phyloP scores from a whole-genome alignment of 2,797 vertebrate genomes.

The Lycodopsis pacificus region DNA sequence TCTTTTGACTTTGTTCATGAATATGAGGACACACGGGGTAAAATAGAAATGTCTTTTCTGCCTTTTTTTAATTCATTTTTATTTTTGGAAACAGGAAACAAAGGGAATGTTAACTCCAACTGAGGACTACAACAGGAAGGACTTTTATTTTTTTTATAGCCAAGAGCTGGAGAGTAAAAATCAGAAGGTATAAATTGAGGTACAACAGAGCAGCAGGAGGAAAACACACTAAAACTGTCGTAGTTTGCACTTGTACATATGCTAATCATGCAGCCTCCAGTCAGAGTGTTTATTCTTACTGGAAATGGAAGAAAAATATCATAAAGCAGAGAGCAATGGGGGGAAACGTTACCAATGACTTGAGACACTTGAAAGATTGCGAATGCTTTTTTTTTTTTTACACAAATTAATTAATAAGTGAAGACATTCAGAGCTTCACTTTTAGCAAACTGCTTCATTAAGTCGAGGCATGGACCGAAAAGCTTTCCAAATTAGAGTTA shows the following conservation, averaged over 20 bases:
- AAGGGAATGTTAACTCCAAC: slow-evolving; percentile 53
- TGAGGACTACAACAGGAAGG: slow-evolving; percentile 33
- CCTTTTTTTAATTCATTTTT: slow-evolving; percentile 46
- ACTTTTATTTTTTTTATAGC: slow-evolving; percentile 50
- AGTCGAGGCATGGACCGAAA: slow-evolving; percentile 46
- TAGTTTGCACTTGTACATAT: slow-evolving; percentile 26
- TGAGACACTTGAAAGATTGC: slow-evolving; percentile 24
- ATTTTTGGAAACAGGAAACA: slow-evolving; percentile 51
- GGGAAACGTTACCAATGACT: slow-evolving; percentile 28
- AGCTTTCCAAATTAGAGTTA: slow-evolving; percentile 58
- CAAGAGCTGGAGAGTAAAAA: slow-evolving; percentile 39
- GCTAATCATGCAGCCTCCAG: slow-evolving; percentile 44
- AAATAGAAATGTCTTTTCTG: slow-evolving; percentile 18
- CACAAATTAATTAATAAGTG: slow-evolving; percentile 56
- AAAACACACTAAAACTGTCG: slow-evolving; percentile 36
- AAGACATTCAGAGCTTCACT: slow-evolving; percentile 49
- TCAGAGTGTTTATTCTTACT: slow-evolving; percentile 28
- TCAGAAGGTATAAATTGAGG: slow-evolving; percentile 62
- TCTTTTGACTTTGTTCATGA: background rate
- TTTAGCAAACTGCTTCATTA: slow-evolving; percentile 65
- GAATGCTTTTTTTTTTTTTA: slow-evolving; percentile 29
- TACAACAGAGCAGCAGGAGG: slow-evolving; percentile 66
- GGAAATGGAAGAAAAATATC: slow-evolving; percentile 29
- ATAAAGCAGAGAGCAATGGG: slow-evolving; percentile 2
- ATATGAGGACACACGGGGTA: background rate